Evolutionary conservation across 2,113 vertebrate species (phyloP), one percentile per base, ranked within the genome.

Genomic region (Bambusicola thoracicus): DNA sequence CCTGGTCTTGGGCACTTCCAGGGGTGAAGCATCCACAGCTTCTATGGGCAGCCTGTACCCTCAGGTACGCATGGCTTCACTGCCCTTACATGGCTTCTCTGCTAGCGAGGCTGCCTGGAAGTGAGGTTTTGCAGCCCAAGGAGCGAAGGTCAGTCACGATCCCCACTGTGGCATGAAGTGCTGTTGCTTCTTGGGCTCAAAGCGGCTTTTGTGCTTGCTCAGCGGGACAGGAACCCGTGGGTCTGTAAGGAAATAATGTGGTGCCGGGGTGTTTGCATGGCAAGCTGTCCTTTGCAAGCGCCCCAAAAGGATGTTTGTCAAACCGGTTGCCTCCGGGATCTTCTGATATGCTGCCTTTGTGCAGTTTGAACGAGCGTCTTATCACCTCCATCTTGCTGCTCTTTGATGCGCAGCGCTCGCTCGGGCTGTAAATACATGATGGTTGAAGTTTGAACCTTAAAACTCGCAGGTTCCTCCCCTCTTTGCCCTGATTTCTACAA

Each of bases 271-370:
- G 76, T 63, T 32, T 38, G 79, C 55, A 3, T 29, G 84, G 78
- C 38, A 19, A 4, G 2, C 0, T 11, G 48, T 70, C 22, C 89
- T 53, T 56, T n/a, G 36, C 10, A 8, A 88, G 87, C 30, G 1
- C 48, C 55, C 77, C 4, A 29, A 51, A 87, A 97, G 91, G 96
- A 96, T 95, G 93, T 96, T 96, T 96, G 93, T 97, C 92, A 94
- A 61, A 80, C 19, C 59, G 72, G 89, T 81, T 68, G 61, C 78
- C 85, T 93, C 85, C 68, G 75, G 84, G 90, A 81, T 89, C 87
- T 38, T 77, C 85, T 66, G 85, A 56, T n/a, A 48, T 3, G 5
- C 68, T 43, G 81, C 86, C 80, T 88, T 84, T 48, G 61, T 95
- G 92, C 68, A 92, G 90, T 91, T 95, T 75, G 51, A 90, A 79